Percentiles rank a stretch among this genome's conserved stretches.
Evolutionary conservation across 2,797 vertebrate genomes (phyloP).

Genomic region (Cyclopterus lumpus): DNA sequence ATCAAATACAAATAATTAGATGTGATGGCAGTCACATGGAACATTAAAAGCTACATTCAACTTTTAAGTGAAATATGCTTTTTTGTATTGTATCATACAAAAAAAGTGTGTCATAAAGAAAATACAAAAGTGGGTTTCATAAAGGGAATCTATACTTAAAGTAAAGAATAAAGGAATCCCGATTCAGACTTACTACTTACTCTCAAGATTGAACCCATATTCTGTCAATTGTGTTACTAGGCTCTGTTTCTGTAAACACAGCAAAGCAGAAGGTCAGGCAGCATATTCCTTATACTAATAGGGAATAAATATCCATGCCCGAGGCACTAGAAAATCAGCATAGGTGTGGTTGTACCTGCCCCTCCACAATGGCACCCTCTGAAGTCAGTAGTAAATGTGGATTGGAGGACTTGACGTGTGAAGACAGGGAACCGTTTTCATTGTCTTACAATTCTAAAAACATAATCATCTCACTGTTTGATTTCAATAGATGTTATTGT

Average conservation of each 20-base stretch:
- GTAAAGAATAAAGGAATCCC: background rate
- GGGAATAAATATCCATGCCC: conserved; percentile 83
- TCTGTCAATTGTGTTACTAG: background rate
- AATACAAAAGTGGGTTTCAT: background rate
- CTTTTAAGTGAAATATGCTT: background rate
- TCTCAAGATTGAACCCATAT: background rate
- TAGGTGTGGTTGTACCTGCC: conserved; percentile 84
- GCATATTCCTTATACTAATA: conserved; percentile 51
- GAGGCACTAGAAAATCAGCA: conserved; percentile 86
- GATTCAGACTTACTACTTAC: background rate
- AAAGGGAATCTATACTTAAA: background rate
- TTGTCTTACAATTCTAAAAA: conserved; percentile 35
- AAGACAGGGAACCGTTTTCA: conserved; percentile 10
- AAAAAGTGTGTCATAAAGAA: background rate
- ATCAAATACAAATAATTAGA: background rate
- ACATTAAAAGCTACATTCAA: background rate
- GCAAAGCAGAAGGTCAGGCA: conserved; percentile 60
- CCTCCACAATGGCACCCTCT: conserved; percentile 60
- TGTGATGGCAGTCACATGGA: background rate
- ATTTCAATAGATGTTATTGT: conserved; percentile 1
- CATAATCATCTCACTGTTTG: conserved; percentile 28
- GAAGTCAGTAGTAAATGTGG: conserved; percentile 47
- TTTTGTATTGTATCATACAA: background rate
- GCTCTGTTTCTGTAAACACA: conserved; percentile 8
- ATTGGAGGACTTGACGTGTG: conserved; percentile 31